A percentile compares a stretch with the other conserved stretches of the same genome.
Conservation (phyloP, 2,797 vertebrate genomes). For the Semotilus atromaculatus region DNA sequence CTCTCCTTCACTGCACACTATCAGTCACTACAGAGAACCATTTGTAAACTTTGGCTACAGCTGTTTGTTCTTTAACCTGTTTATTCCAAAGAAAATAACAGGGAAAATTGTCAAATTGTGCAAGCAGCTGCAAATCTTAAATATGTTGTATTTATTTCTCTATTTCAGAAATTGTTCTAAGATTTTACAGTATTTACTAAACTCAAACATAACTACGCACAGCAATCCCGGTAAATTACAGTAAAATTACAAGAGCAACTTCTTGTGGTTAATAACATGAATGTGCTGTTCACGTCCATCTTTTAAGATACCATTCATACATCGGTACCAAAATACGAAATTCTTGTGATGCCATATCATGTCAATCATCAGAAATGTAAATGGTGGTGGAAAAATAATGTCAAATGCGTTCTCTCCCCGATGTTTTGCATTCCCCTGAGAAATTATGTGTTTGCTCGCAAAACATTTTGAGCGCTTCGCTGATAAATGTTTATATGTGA, state of each 20-base stretch:
- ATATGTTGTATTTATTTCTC: background rate
- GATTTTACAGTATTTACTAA: background rate
- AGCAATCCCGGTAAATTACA: background rate
- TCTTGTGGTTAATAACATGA: background rate
- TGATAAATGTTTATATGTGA: too few relatives aligned
- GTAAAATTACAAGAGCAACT: background rate
- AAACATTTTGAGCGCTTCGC: too few relatives aligned
- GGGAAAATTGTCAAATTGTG: background rate
- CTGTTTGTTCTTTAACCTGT: background rate
- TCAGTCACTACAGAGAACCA: background rate
- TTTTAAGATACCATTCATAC: too few relatives aligned
- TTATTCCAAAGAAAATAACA: background rate
- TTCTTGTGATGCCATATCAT: too few relatives aligned
- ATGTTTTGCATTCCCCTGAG: too few relatives aligned
- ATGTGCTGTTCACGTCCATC: background rate
- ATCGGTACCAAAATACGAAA: too few relatives aligned
- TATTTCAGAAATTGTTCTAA: background rate
- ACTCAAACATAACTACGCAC: background rate
- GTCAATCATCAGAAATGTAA: too few relatives aligned
- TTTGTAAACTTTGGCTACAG: background rate
- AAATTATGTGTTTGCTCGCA: too few relatives aligned
- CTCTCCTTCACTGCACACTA: slow-evolving; percentile 8
- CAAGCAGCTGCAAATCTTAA: background rate
- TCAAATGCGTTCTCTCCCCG: too few relatives aligned
- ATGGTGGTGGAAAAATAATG: too few relatives aligned